Evolutionary conservation across 2,797 vertebrate species (phyloP).

Genomic region (Poecilia wingei): DNA sequence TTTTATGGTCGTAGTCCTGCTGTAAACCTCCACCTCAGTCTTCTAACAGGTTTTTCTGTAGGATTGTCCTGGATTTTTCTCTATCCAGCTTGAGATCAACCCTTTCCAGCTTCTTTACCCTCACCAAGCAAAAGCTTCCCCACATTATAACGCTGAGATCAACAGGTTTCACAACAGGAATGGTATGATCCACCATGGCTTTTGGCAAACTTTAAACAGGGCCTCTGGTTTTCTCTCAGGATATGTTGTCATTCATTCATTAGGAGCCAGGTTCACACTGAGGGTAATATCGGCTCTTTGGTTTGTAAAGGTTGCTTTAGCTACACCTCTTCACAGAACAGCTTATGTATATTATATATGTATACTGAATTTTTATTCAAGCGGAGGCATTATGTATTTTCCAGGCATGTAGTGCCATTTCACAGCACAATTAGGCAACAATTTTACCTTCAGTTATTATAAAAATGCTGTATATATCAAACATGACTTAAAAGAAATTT

Average conservation of each 20-base stretch:
- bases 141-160: neutral
- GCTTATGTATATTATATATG: no score
- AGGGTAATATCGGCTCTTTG: no score
- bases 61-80: neutral
- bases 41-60: neutral
- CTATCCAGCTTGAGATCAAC: neutral
- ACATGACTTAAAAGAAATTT: no score
- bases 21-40: neutral
- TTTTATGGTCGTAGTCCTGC: neutral
- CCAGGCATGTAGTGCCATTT: no score
- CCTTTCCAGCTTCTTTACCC: neutral
- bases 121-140: neutral
- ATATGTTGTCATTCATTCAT: neutral
- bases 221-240: neutral
- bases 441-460: no score
- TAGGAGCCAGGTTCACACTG: no score
- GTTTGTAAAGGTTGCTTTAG: no score
- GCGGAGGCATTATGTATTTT: neutral
- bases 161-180: neutral
- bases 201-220: neutral
- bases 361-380: neutral
- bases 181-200: neutral
- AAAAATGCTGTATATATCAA: no score
- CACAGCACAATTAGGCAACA: no score
- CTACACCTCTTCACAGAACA: no score